Evolutionary conservation across 2,888 invertebrate species (phyloP).

Genomic region (Anticlea derivata): DNA sequence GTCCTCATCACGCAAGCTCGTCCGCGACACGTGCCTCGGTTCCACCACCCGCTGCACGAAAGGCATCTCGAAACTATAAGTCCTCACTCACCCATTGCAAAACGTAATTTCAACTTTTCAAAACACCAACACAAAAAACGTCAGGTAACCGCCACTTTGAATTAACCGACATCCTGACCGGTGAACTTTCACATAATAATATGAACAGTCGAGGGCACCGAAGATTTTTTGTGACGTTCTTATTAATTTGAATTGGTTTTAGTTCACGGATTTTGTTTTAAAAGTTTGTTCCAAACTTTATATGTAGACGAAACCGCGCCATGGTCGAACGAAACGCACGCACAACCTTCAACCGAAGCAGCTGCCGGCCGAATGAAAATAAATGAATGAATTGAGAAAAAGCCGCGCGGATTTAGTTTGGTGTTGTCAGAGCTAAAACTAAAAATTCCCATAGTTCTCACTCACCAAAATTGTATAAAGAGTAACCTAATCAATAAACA

Average conservation of each 20-base stretch:
- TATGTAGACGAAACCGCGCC: slow-evolving; percentile 75
- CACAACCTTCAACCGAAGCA: slow-evolving; percentile 46
- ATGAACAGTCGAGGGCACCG: slow-evolving; percentile 41
- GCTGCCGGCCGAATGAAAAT: slow-evolving; percentile 67
- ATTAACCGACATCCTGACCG: slow-evolving; percentile 82
- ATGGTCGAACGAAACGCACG: slow-evolving; percentile 47
- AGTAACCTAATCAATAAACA: too few relatives aligned
- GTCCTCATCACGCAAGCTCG: slow-evolving; percentile 84
- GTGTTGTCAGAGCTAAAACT: slow-evolving; percentile 52
- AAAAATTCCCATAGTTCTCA: slow-evolving; percentile 11
- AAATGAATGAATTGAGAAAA: slow-evolving; percentile 43
- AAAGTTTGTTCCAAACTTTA: slow-evolving; percentile 75
- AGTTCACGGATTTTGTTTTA: slow-evolving; percentile 52
- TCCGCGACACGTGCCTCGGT: slow-evolving; percentile 90
- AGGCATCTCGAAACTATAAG: slow-evolving; percentile 87
- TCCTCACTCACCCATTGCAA: slow-evolving; percentile 77
- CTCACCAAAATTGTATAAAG: too few relatives aligned
- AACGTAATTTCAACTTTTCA: slow-evolving; percentile 78
- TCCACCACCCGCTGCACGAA: slow-evolving; percentile 93
- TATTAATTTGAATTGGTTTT: slow-evolving; percentile 45
- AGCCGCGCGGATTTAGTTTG: slow-evolving; percentile 38
- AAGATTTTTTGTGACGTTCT: slow-evolving; percentile 47
- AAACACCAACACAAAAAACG: slow-evolving; percentile 82
- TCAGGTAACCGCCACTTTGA: slow-evolving; percentile 84
- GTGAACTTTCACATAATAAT: slow-evolving; percentile 75